Base-by-base conservation (phyloP, 2,888 invertebrate species). In the Xanthia togata region DNA sequence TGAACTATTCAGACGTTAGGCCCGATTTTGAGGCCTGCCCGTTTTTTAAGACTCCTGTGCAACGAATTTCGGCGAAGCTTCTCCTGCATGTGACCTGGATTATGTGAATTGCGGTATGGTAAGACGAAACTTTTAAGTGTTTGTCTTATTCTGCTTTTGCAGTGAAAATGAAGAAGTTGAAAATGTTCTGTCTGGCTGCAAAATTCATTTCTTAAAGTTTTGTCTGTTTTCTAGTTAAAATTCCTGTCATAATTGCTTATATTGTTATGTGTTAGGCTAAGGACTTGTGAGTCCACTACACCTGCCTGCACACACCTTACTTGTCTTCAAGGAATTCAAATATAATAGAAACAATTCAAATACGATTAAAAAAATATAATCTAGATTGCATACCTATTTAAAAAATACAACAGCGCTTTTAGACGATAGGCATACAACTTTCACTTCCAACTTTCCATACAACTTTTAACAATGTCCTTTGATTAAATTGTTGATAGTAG, bases 1-100 rank as follows among this genome's bases (percentile, higher is more conserved):
- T 84, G 81, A 88, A 89, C 88, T 89, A 89, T 89, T 90, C 77
- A 89, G 85, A 86, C 82, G 85, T 89, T 89, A 89, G 79, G 81
- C 81, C 86, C 81, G 85, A 90, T 90, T 89, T 86, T 84, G 86
- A 81, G 81, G 63, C 73, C 17, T 63, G 17, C 50, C 62, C 67
- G 44, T 71, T 89, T 88, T 86, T 84, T 85, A 81, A 73, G 73
- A 41, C 31, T 38, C 69, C 59, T 70, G 20, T 60, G 14, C 57
- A 20, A n/a, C n/a, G 62, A 79, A 81, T 84, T 86, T 74, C 2
- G 87, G 78, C 65, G 23, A 31, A 57, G 64, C 12, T 47, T 47
- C 23, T 60, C 35, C 55, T 50, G n/a, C 23, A 44, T 57, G 67
- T 78, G 78, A 76, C 85, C 78, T 78, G 57, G 76, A 73, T 78